Base-by-base conservation (phyloP, 2,888 invertebrate genomes). In the Campoplex nolae region DNA sequence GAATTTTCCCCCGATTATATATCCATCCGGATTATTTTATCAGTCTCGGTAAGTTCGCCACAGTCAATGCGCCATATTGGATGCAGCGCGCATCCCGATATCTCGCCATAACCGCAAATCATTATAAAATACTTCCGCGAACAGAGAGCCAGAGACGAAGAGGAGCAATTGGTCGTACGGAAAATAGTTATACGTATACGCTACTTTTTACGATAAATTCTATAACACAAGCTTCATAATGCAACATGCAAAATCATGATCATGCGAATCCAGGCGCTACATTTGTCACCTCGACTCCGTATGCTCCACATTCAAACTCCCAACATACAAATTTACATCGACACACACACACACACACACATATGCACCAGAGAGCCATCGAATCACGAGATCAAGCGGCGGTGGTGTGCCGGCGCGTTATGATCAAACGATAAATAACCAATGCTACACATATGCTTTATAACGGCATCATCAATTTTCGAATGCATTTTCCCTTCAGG, bases 61-160 rank as follows among this genome's bases (percentile, higher is more conserved):
- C 23, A 11, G 38, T 58, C 73, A 65, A 77, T 76, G 32, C 70
- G 68, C 62, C 54, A 74, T n/a, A 48, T 71, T 70, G 18, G 38
- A 56, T 54, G 71, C 65, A 35, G n/a, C 23, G 58, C 58, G 58
- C 58, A 54, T 67, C 35, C 71, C 82, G 71, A 80, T 87, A 83
- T 87, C 87, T 82, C 87, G 65, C 76, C 71, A 76, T 77, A 84
- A 87, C 87, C 87, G 87, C 84, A 87, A 87, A 87, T 87, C 87
- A 85, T 87, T 87, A 87, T 87, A 80, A 85, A 87, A 84, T 73
- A 83, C 84, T 87, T 85, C 87, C 87, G 84, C 83, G 84, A 85
- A 76, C 79, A 32, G 3, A 18, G 38, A 32, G 28, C 28, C 18
- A 77, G 56, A 58, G 28, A 58, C n/a, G 58, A 18, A 42, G 38